Evolutionary conservation across 2,888 invertebrate genomes (phyloP), one percentile per base, ranked within the genome.

Genomic region (Eristalis intricaria): DNA sequence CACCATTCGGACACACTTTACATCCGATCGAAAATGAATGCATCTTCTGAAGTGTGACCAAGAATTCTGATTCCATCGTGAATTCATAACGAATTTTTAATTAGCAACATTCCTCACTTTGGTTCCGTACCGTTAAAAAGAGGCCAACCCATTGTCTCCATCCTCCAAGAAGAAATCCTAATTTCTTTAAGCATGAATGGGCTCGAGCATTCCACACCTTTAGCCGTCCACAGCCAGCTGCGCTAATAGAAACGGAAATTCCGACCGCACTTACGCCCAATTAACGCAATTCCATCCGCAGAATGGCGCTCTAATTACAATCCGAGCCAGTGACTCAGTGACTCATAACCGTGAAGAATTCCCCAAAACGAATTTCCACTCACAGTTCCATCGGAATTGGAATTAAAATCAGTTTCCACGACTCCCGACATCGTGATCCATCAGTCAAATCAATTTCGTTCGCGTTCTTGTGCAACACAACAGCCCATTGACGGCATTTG

Each of bases 341-440:
- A n/a, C n/a, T n/a, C n/a, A n/a, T 7, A 23, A 2, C 19, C 40
- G 60, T 60, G 26, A 68, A 40, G 68, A 73, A 73, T 74, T 58
- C 58, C 58, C n/a, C 5, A 50, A 79, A 50, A 75, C 70, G 40
- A 61, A 81, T 35, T 81, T 56, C 77, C 65, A 69, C 63, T 81
- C 69, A 65, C 60, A 64, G 64, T 56, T 77, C 70, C 50, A 78
- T 82, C 68, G 68, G 71, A 82, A 61, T 35, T 43, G 13, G 73
- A 60, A 82, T 81, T 64, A 66, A 71, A 82, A 61, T 56, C 58
- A n/a, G 73, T 63, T 43, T 58, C 71, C 86, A 83, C 86, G 85
- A 82, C 73, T 82, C 32, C 22, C 60, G 50, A 64, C 29, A 50
- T 79, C 86, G 86, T 87, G 86, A 87, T 68, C 86, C 83, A 87